These are phyloP conservation scores for Meandrusa payeni DNA, from an alignment of 2,888 invertebrate species.

Conservation along the genomic window DNA sequence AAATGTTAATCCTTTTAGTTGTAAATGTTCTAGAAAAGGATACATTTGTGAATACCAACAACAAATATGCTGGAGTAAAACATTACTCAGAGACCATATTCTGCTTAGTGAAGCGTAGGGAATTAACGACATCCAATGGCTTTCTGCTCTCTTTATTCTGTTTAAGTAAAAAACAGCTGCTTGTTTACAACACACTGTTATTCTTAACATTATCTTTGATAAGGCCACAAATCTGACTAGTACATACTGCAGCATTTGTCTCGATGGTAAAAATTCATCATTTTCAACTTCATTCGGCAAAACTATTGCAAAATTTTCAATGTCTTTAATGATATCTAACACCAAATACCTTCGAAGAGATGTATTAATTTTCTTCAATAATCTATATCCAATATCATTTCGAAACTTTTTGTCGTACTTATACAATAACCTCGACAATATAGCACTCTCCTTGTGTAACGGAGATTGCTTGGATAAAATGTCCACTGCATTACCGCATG, in stretches of 20 bases:
- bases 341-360: constrained; percentile 73
- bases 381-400: constrained; percentile 78
- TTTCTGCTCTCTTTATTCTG: constrained; percentile 76
- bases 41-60: constrained; percentile 74
- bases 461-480: constrained; percentile 65
- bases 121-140: constrained; percentile 78
- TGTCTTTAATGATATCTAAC: constrained; percentile 66
- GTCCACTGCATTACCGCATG: constrained; percentile 46
- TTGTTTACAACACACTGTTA: constrained; percentile 67
- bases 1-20: constrained; percentile 68
- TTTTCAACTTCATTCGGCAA: constrained; percentile 50
- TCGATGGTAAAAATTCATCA: constrained; percentile 64
- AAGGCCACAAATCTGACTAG: constrained; percentile 77
- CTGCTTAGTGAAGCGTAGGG: constrained; percentile 78
- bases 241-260: constrained; percentile 81
- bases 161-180: constrained; percentile 74
- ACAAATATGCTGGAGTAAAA: constrained; percentile 68
- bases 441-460: constrained; percentile 76
- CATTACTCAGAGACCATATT: constrained; percentile 74
- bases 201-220: constrained; percentile 75
- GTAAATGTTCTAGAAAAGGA: constrained; percentile 54
- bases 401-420: constrained; percentile 81
- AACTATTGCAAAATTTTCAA: constrained; percentile 50
- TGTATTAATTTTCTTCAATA: constrained; percentile 76
- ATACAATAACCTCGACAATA: constrained; percentile 79